A percentile compares a stretch with the other conserved stretches of the same genome.
phyloP scores from a whole-genome alignment of 2,888 invertebrate genomes.

The Drosophila nigricruria region DNA sequence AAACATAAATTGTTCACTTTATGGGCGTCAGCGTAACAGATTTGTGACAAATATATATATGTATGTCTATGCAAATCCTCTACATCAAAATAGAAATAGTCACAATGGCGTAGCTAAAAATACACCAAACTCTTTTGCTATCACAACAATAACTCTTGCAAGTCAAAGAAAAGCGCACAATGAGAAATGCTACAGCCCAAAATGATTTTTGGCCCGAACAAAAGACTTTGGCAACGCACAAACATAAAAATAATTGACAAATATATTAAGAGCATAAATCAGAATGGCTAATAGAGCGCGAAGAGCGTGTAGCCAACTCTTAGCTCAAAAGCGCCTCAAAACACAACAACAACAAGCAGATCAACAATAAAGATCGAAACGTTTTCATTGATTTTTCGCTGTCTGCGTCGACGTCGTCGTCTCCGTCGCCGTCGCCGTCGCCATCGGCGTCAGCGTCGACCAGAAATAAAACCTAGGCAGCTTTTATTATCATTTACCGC shows the following conservation, averaged over 20 bases:
- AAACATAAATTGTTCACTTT: slow-evolving; percentile 67
- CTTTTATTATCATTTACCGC: slow-evolving; percentile 83
- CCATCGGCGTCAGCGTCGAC: slow-evolving; percentile 20
- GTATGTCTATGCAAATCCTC: slow-evolving; percentile 57
- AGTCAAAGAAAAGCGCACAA: slow-evolving; percentile 45
- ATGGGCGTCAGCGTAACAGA: slow-evolving; percentile 64
- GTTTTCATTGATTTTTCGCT: slow-evolving; percentile 76
- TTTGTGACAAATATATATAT: slow-evolving; percentile 68
- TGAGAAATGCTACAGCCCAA: slow-evolving; percentile 45
- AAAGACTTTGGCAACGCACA: slow-evolving; percentile 64
- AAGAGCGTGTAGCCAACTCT: slow-evolving; percentile 65
- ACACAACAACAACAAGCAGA: slow-evolving; percentile 37
- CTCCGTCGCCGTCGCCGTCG: slow-evolving; percentile 18
- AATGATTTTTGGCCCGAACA: slow-evolving; percentile 58
- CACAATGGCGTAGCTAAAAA: slow-evolving; percentile 56
- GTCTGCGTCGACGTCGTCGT: slow-evolving; percentile 41
- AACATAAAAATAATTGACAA: slow-evolving; percentile 79
- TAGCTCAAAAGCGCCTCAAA: slow-evolving; percentile 28
- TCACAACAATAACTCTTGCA: slow-evolving; percentile 49
- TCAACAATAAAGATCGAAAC: slow-evolving; percentile 52
- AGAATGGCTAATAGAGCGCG: slow-evolving; percentile 75
- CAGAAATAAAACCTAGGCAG: slow-evolving; percentile 59
- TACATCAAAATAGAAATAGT: slow-evolving; percentile 17
- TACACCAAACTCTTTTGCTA: slow-evolving; percentile 36
- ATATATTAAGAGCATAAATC: slow-evolving; percentile 80